Evolutionary conservation across 2,888 invertebrate species (phyloP), one percentile per base, ranked within the genome.

Genomic region (Tinea trinotella): DNA sequence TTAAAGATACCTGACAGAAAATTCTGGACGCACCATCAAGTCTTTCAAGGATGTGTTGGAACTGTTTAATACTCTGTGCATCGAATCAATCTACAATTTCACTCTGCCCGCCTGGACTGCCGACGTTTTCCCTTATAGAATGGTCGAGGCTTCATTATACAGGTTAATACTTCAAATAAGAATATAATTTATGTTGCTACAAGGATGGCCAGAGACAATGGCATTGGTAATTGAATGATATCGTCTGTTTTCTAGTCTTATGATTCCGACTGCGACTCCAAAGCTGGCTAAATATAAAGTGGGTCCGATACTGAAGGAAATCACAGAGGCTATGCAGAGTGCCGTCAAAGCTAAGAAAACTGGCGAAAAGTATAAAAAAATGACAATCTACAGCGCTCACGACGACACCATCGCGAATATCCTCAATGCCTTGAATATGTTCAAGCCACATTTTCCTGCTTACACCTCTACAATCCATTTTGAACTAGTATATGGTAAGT

Each of bases 351-450:
- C 57, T 1, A 60, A 61, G 1, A 60, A 62, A 1, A 59, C 60
- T 9, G 53, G 58, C 1, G 92, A 91, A 60, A 59, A 94, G 36
- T 88, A 90, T n/a, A n/a, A n/a, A n/a, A n/a, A n/a, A n/a, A n/a
- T n/a, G n/a, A n/a, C n/a, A 65, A 84, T 95, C 52, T 94, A 92
- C 64, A 94, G 94, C 57, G 94, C 87, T 0, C 96, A 97, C 64
- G 96, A 97, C 68, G 88, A 91, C 0, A 96, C 93, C 0, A 77
- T 97, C 10, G 92, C 92, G 0, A 92, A 89, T 64, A 63, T 96
- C 30, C 81, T 96, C 1, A 91, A 91, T 68, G 87, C 92, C 0
- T 72, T 97, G 17, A 89, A 89, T 10, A 60, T 94, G 12, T 96
- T 89, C 62, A 88, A 92, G 58, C 76, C 83, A 7, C 90, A 91